Evolutionary conservation across 37 sponge, comb jelly and placozoan species (phyloP).

Genomic region (Axinella damicornis): DNA sequence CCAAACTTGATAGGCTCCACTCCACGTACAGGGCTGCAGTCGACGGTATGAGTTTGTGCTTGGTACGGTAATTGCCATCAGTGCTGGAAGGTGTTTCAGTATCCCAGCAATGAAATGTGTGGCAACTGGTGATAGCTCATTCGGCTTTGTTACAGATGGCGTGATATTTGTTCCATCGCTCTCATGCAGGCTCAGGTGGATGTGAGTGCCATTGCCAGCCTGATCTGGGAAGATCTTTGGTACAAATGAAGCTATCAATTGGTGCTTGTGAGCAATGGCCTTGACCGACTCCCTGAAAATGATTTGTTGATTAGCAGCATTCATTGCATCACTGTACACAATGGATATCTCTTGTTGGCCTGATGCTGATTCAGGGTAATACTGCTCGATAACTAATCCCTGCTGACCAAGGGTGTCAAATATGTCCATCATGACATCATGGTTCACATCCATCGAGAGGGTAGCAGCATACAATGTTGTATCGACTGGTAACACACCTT

Average conservation of each 20-base stretch:
- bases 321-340: conserved; percentile 24
- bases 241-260: conserved; percentile 36
- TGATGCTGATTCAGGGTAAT: conserved; percentile 31
- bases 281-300: conserved; percentile 40
- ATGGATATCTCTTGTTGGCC: conserved; percentile 60
- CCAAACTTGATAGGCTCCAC: conserved; percentile 48
- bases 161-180: conserved; percentile 30
- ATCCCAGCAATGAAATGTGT: conserved; percentile 55
- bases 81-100: conserved; percentile 46
- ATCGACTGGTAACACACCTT: conserved; percentile 31
- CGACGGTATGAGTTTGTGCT: conserved; percentile 50
- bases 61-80: conserved; percentile 44
- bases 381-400: conserved; percentile 29
- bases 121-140: conserved; percentile 27
- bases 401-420: conserved; percentile 25
- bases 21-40: conserved; percentile 34
- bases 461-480: conserved; percentile 9
- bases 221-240: conserved; percentile 43
- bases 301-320: conserved; percentile 35
- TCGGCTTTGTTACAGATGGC: conserved; percentile 10
- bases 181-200: conserved; percentile 42
- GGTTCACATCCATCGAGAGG: conserved; percentile 13
- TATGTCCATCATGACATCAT: conserved; percentile 29
- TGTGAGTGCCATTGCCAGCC: conserved; percentile 59
- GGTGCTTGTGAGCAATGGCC: conserved; percentile 36